These are phyloP conservation scores for Pogonocichla stellata DNA, from an alignment of 2,113 vertebrate species.

Conservation along the genomic window DNA sequence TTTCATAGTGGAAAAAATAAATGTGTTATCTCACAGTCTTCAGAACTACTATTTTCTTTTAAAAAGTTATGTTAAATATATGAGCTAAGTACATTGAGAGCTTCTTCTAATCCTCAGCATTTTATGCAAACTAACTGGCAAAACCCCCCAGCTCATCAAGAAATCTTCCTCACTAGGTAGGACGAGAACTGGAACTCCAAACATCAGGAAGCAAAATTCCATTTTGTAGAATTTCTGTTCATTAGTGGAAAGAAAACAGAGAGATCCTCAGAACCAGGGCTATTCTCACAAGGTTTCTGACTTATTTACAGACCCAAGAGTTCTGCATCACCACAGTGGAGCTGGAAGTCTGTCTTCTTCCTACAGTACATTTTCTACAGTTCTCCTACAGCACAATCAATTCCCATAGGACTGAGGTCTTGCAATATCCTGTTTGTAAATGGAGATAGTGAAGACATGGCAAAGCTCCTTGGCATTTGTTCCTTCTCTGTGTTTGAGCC, in stretches of 20 bases:
- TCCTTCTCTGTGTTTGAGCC: not conserved
- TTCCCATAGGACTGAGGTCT: not conserved
- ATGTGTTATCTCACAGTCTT: not conserved
- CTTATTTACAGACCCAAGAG: not conserved
- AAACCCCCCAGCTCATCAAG: not conserved
- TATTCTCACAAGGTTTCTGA: not conserved
- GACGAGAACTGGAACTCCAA: not conserved
- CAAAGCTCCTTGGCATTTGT: not conserved
- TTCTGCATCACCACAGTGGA: not conserved
- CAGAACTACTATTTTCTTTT: not conserved
- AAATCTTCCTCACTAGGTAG: not conserved
- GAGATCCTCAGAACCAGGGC: not conserved
- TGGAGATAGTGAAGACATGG: not conserved
- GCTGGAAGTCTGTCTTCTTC: not conserved
- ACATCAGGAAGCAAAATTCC: not conserved
- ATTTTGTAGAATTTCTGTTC: not conserved
- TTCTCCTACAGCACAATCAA: not conserved
- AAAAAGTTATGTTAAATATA: not conserved
- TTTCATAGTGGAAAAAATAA: not conserved
- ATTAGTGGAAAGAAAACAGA: not conserved
- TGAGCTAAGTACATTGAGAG: not conserved
- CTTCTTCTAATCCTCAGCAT: conserved; percentile 3
- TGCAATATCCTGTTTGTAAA: not conserved
- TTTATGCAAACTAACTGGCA: conserved; percentile 3
- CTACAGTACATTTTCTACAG: not conserved